Conservation (phyloP, 1,140 invertebrate genomes). For the Nautilus pompilius region DNA sequence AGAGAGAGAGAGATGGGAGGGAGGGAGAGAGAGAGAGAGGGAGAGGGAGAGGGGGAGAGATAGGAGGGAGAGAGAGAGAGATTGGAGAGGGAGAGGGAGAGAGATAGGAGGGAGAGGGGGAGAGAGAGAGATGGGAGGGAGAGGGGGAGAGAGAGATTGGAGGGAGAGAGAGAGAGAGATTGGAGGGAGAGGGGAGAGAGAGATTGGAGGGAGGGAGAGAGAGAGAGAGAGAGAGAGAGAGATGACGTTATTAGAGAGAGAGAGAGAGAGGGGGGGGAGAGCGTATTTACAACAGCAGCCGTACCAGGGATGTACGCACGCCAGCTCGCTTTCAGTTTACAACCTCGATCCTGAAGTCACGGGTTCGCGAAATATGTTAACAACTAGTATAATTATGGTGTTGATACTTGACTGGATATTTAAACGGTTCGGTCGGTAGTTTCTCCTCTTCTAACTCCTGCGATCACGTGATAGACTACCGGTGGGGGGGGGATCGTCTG, state of each 20-base stretch:
- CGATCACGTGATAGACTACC: too few relatives aligned
- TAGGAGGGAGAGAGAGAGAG: not conserved
- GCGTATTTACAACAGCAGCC: not conserved
- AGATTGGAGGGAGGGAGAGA: not conserved
- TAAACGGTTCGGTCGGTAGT: slow-evolving; percentile 71
- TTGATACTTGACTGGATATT: not conserved
- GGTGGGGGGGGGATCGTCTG: too few relatives aligned
- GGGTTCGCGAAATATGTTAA: slow-evolving; percentile 5
- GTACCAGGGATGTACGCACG: not conserved
- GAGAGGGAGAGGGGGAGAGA: not conserved
- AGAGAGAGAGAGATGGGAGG: not conserved
- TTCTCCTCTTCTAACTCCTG: too few relatives aligned
- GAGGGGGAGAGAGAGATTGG: not conserved
- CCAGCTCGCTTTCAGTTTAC: not conserved
- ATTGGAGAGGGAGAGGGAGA: not conserved
- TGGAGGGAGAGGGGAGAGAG: not conserved
- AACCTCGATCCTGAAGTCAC: not conserved
- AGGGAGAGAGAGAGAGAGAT: not conserved
- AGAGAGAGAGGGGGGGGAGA: not conserved
- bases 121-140: not conserved
- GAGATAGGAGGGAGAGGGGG: not conserved
- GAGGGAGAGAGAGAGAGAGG: not conserved
- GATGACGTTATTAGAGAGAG: too few relatives aligned
- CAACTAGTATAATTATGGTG: slow-evolving; percentile 5
- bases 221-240: not conserved